Percentiles rank a stretch among this genome's conserved stretches.
Evolutionary conservation across 2,113 vertebrate genomes (phyloP).

Genomic region (Rhizomys pruinosus): DNA sequence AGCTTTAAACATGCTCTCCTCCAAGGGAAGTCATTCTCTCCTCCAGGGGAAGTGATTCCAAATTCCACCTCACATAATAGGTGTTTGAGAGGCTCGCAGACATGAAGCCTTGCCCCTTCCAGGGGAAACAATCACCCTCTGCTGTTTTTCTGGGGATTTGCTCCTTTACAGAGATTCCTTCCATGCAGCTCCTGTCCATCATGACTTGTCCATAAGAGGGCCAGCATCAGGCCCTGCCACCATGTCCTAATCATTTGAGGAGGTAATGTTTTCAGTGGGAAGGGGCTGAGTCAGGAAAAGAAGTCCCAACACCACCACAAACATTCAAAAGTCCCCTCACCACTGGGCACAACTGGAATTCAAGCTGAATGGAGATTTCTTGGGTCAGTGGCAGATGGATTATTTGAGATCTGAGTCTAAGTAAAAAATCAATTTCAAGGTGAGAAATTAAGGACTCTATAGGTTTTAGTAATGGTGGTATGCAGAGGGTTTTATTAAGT

Average conservation of each 20-base stretch:
- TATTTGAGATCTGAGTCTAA: neutral
- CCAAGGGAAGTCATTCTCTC: neutral
- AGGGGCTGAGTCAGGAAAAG: neutral
- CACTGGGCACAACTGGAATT: neutral
- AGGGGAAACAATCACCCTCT: too few relatives aligned
- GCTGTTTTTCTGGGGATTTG: neutral
- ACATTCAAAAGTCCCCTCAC: neutral
- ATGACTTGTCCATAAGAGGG: too few relatives aligned
- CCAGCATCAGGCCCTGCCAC: too few relatives aligned
- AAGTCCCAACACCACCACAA: neutral
- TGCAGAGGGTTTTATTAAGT: neutral
- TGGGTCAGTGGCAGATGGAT: neutral
- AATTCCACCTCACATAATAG: neutral
- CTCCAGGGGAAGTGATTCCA: too few relatives aligned
- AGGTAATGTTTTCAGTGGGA: neutral
- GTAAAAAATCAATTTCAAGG: neutral
- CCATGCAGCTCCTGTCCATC: fast-evolving
- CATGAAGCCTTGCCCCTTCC: neutral
- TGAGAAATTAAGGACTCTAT: neutral
- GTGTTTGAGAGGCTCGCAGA: neutral
- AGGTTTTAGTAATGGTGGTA: neutral
- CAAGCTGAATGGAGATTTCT: neutral
- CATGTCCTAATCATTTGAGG: neutral
- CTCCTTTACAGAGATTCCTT: neutral
- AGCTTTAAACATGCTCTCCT: neutral